These are phyloP conservation scores for Xerus inauris DNA, from an alignment of 2,113 vertebrate genomes.

Conservation along the genomic window DNA sequence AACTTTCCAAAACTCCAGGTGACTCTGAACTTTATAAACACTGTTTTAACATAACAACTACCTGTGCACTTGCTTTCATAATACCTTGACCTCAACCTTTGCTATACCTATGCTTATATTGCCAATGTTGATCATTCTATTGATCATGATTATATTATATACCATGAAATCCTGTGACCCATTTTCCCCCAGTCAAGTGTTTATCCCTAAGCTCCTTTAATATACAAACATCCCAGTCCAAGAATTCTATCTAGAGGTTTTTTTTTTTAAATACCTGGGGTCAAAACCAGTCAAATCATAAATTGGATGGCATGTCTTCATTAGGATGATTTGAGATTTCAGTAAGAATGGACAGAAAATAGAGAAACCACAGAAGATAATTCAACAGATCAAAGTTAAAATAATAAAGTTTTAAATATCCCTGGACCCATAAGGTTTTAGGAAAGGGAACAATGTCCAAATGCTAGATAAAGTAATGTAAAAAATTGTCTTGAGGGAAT, in stretches of 20 bases:
- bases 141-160: background rate
- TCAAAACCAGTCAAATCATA: background rate
- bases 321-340: background rate
- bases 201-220: background rate
- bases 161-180: background rate
- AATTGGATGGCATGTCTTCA: background rate
- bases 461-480: background rate
- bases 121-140: background rate
- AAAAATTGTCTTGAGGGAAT: background rate
- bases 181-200: background rate
- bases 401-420: background rate
- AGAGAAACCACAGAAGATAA: background rate
- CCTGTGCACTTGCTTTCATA: background rate
- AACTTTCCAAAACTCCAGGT: background rate
- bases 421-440: background rate
- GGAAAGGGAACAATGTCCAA: rapidly evolving
- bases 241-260: background rate
- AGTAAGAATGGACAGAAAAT: background rate
- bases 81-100: background rate
- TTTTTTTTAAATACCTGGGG: background rate
- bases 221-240: background rate
- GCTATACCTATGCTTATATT: background rate
- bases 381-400: background rate
- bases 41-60: background rate
- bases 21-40: background rate